phyloP scores from a whole-genome alignment of 1,140 invertebrate species.

The Tribolium castaneum region DNA sequence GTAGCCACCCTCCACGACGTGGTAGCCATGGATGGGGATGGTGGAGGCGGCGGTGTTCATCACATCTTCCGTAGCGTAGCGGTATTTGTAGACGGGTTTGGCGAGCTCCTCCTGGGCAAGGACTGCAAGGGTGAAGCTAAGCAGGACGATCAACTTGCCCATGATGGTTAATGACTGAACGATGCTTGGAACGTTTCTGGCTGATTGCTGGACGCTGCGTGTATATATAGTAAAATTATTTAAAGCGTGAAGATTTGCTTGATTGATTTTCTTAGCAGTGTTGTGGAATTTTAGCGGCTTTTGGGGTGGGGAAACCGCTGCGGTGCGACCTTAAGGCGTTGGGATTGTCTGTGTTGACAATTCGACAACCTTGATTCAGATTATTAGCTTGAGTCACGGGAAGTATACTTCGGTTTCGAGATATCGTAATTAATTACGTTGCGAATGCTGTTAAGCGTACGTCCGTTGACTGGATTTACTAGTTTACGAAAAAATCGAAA shows the following conservation, averaged over 20 bases:
- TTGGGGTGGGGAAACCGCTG: slow-evolving; percentile 21
- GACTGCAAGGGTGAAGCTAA: slow-evolving; percentile 5
- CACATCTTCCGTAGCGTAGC: slow-evolving; percentile 59
- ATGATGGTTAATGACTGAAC: background rate
- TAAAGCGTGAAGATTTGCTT: slow-evolving; percentile 43
- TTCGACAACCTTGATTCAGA: slow-evolving; percentile 37
- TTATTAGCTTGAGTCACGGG: slow-evolving; percentile 38
- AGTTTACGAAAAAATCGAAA: background rate
- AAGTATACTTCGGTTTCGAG: slow-evolving; percentile 36
- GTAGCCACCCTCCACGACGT: slow-evolving; percentile 60
- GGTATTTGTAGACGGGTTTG: slow-evolving; percentile 58
- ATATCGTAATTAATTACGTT: slow-evolving; percentile 33
- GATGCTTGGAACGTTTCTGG: background rate
- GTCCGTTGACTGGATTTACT: slow-evolving; percentile 17
- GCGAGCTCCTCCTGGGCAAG: background rate
- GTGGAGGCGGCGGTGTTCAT: slow-evolving; percentile 59
- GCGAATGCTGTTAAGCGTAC: slow-evolving; percentile 14
- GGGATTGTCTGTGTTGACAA: slow-evolving; percentile 29
- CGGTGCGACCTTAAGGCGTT: slow-evolving; percentile 20
- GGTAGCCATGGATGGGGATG: slow-evolving; percentile 57
- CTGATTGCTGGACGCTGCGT: background rate
- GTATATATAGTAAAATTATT: slow-evolving; percentile 23
- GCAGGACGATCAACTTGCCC: slow-evolving; percentile 5
- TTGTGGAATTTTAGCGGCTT: slow-evolving; percentile 23
- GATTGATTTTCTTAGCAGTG: slow-evolving; percentile 33